Evolutionary conservation across 2,888 invertebrate species (phyloP), one percentile per base, ranked within the genome.

Genomic region (Amphipoea oculea): DNA sequence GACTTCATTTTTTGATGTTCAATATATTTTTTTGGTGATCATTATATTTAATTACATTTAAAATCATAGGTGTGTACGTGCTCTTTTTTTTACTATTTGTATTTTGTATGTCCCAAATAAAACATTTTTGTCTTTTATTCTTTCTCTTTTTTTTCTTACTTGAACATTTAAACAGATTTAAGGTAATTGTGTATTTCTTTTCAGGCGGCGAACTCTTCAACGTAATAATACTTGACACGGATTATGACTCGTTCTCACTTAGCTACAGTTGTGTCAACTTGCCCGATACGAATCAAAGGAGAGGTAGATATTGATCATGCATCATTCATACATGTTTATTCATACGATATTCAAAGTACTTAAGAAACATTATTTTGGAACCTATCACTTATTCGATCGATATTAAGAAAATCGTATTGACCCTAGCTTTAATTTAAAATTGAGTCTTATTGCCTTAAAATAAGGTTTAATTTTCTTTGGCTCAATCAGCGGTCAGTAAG

Each of bases 261-360:
- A 97, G 97, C 1, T 98, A 97, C 96, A 97, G 97, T 54, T 98
- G 98, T 89, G 92, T 91, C 0, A 95, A 97, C 86, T 90, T 97
- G 11, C 68, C 54, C 23, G 48, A 20, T 45, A 42, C 40, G 12
- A 70, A 83, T 20, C 86, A 87, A 72, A 87, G 89, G 74, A 88
- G 90, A 92, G 86, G 92, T 92, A 89, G 36, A 69, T 86, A 75
- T 48, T 45, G 4, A n/a, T 40, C 29, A 62, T 45, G 11, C 36
- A n/a, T 51, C 11, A 48, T 60, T 60, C 1, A 1, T 36, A n/a
- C 1, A 40, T 17, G 4, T 57, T 40, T 40, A 70, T 40, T 54
- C 7, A 36, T 17, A 70, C 23, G 5, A n/a, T 54, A 5, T 23
- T 51, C 20, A 36, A 20, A 45, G 20, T 69, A 69, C 4, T 2